Evolutionary conservation across 2,113 vertebrate species (phyloP).

Genomic region (Apeltes quadracus): DNA sequence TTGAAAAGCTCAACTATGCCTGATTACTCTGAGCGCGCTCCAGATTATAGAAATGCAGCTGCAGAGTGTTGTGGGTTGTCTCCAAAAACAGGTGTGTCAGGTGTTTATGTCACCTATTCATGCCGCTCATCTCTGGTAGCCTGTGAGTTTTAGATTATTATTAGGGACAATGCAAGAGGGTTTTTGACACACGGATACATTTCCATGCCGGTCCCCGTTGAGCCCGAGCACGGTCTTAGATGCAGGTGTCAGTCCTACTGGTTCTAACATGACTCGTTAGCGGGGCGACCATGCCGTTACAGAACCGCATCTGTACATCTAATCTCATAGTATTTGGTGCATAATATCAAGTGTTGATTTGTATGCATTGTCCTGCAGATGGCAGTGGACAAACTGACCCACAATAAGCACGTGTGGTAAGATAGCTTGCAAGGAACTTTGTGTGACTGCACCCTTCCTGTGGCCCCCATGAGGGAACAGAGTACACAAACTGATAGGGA

Average conservation of each 20-base stretch:
- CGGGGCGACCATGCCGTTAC: neutral
- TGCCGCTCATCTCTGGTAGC: neutral
- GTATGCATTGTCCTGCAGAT: neutral
- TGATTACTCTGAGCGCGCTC: constrained; percentile 16
- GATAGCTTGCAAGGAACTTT: constrained; percentile 32
- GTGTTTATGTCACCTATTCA: neutral
- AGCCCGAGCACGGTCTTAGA: neutral
- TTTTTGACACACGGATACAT: constrained; percentile 3
- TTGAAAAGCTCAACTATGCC: constrained; percentile 22
- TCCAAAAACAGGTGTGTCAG: too few relatives aligned
- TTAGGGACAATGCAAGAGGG: neutral
- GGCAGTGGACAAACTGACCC: constrained; percentile 5
- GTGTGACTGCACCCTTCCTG: constrained; percentile 37
- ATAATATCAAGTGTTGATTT: neutral
- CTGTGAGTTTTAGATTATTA: neutral
- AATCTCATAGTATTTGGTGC: too few relatives aligned
- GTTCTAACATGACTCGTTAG: constrained; percentile 4
- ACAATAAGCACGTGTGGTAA: neutral
- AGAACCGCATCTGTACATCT: neutral
- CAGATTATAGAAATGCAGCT: constrained; percentile 19
- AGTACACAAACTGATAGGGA: constrained; percentile 61
- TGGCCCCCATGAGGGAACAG: constrained; percentile 50
- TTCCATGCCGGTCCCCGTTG: constrained; percentile 2
- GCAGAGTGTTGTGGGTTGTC: too few relatives aligned
- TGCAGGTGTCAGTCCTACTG: neutral